phyloP scores from a whole-genome alignment of 2,113 vertebrate species.

The Rhipidura dahli region DNA sequence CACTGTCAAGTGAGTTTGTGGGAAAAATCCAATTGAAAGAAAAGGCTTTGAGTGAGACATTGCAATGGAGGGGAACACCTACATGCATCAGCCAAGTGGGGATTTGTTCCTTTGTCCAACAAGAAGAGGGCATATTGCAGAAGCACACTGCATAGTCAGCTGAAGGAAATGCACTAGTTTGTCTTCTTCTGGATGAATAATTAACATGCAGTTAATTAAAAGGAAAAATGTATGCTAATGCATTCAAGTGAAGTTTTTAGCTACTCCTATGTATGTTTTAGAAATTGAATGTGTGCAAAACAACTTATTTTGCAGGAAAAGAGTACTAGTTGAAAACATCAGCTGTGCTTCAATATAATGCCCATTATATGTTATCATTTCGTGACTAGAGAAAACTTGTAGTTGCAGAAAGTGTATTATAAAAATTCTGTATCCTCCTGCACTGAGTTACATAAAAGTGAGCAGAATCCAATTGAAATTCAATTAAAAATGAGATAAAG shows the following conservation, averaged over 20 bases:
- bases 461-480: conserved; percentile 52
- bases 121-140: background rate
- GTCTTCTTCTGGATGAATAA: background rate
- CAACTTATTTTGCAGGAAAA: conserved; percentile 38
- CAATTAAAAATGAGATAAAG: conserved; percentile 57
- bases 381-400: background rate
- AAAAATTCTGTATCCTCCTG: conserved; percentile 10
- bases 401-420: background rate
- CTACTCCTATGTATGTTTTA: background rate
- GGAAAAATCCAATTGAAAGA: background rate
- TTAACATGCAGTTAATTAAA: conserved; percentile 23
- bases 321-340: conserved; percentile 25
- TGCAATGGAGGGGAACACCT: background rate
- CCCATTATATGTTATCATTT: conserved; percentile 3
- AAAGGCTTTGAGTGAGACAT: background rate
- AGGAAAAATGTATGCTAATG: conserved; percentile 19
- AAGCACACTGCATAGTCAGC: background rate
- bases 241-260: conserved; percentile 7
- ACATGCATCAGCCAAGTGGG: background rate
- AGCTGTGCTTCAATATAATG: conserved; percentile 35
- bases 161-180: background rate
- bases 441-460: conserved; percentile 8
- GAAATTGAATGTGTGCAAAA: background rate
- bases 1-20: background rate
- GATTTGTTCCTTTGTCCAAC: background rate